Percentiles rank a stretch among this genome's conserved stretches.
phyloP scores from a whole-genome alignment of 2,888 invertebrate genomes.

The Thymelicus acteon region DNA sequence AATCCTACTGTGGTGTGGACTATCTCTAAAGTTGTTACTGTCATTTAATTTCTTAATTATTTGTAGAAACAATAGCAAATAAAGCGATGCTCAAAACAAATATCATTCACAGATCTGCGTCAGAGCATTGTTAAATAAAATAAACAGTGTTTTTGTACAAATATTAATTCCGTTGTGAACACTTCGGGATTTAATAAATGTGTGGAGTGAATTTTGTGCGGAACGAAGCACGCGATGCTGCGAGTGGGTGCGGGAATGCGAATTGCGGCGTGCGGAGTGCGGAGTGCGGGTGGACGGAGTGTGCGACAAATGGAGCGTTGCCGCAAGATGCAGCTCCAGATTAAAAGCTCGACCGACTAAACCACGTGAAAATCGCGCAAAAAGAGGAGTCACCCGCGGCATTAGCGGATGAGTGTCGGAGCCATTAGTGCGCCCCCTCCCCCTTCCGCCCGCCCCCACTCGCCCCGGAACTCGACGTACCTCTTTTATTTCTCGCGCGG shows the following conservation, averaged over 20 bases:
- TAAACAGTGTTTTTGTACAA: constrained; percentile 6
- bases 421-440: constrained; percentile 78
- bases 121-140: not conserved
- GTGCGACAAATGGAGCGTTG: constrained; percentile 69
- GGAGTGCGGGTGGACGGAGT: constrained; percentile 29
- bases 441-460: constrained; percentile 45
- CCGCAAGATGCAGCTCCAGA: constrained; percentile 78
- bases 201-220: constrained; percentile 17
- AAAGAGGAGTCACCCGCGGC: constrained; percentile 84
- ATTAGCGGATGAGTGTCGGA: constrained; percentile 85
- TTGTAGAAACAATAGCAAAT: not conserved
- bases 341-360: constrained; percentile 82
- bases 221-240: constrained; percentile 10
- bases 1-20: too few species aligned
- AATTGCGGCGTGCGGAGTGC: constrained; percentile 2
- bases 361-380: constrained; percentile 84
- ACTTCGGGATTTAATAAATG: constrained; percentile 11
- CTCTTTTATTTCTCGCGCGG: constrained; percentile 85
- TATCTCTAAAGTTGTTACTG: too few species aligned
- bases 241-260: constrained; percentile 8
- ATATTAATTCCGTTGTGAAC: constrained; percentile 16
- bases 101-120: not conserved
- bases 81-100: not conserved
- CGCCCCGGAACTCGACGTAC: constrained; percentile 68
- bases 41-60: too few species aligned